These are phyloP conservation scores for Tryphoninae sp. DNA, from an alignment of 2,888 invertebrate genomes.

Conservation along the genomic window DNA sequence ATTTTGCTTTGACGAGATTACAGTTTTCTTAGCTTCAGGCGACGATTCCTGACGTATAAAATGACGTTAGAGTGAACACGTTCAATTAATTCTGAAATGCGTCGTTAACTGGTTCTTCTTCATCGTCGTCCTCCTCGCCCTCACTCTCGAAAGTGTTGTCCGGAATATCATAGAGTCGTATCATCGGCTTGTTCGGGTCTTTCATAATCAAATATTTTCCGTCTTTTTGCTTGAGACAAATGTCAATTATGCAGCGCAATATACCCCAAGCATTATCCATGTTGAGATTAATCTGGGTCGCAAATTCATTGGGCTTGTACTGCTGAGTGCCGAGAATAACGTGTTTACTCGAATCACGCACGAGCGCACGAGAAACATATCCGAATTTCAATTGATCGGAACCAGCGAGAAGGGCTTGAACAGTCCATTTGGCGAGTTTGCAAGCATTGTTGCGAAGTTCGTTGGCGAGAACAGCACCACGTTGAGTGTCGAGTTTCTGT, in stretches of 20 bases:
- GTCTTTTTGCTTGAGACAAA: constrained; percentile 97
- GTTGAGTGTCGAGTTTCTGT: constrained; percentile 97
- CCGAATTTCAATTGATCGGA: constrained; percentile 99
- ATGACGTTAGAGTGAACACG: neutral
- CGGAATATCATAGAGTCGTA: constrained; percentile 98
- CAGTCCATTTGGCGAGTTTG: constrained; percentile 99
- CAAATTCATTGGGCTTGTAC: constrained; percentile 99
- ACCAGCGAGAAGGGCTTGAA: constrained; percentile 95
- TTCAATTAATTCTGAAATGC: constrained; percentile 77
- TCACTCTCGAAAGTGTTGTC: constrained; percentile 99
- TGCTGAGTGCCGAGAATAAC: constrained; percentile 98
- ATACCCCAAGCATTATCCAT: constrained; percentile 99
- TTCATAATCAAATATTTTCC: constrained; percentile 99
- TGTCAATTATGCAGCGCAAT: constrained; percentile 97
- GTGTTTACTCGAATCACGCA: constrained; percentile 97
- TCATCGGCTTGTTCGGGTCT: constrained; percentile 99
- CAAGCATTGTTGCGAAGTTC: constrained; percentile 99
- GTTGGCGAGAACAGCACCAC: constrained; percentile 98
- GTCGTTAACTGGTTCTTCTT: constrained; percentile 83
- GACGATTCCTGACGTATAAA: constrained; percentile 27
- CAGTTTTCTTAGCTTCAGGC: constrained; percentile 8
- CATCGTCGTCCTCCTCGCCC: constrained; percentile 94
- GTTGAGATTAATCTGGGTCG: constrained; percentile 98
- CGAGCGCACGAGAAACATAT: constrained; percentile 97
- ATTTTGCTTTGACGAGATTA: constrained; percentile 6